Base-by-base conservation (phyloP, 2,113 vertebrate genomes). In the Hippocampus barbouri region DNA sequence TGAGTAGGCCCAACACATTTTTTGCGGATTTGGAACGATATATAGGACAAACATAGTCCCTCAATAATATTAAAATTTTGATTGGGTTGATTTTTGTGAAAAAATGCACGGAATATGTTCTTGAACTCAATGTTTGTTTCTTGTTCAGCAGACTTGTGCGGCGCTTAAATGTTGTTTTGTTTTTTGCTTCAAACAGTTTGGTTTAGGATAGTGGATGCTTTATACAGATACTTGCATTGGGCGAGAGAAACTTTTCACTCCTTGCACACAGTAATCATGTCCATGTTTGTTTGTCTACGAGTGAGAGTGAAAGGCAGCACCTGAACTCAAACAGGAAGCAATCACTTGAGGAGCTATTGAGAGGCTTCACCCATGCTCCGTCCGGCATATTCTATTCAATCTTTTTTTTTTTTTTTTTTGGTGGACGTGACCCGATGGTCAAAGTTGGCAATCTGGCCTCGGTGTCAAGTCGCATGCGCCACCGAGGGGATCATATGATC, bases 401-500 rank as follows among this genome's bases (percentile, higher is more conserved):
- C 20, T 30, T 16, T 4, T 30, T 38, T 77, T 16, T 4, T 30
- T 38, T 77, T 69, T 66, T 70, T n/a, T 69, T 21, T 27, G 1
- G 40, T 5, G 3, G 25, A 66, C n/a, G 23, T 47, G 64, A 66
- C 43, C 43, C 16, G 23, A 27, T 16, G 54, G 6, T 20, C 18
- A 59, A n/a, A 65, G 62, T 43, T 1, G 59, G 54, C 30, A 61
- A 67, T 45, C 73, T 43, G 66, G 34, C 68, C 59, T 57, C 68
- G 62, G 63, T 71, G 63, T 45, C 70, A 25, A 16, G 63, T 34
- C 25, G 38, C 27, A 4, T 16, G 23, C 27, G 14, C 65, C 59
- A 49, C 60, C 67, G 38, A 49, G 30, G 60, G 43, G 89, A 89
- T 91, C 87, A 91, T 87, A 91, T 88, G 91, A 93, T 91, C 80